A percentile compares a stretch with the other conserved stretches of the same genome.
Conservation (phyloP, 2,797 vertebrate genomes). For the Craterocephalus amniculus region DNA sequence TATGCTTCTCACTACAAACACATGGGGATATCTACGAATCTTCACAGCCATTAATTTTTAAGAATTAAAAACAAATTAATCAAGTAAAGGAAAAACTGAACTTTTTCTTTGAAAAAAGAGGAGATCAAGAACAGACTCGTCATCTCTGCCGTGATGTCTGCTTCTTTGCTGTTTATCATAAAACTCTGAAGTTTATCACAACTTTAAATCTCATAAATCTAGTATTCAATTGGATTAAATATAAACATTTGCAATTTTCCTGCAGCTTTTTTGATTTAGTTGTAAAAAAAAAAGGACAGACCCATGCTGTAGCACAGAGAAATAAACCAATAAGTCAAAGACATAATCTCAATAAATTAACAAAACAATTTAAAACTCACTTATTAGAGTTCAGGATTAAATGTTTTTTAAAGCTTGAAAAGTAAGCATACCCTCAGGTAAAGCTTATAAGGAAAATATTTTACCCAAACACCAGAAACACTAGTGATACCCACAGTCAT, state of each 20-base stretch:
- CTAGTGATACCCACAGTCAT: neutral
- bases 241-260: too few relatives aligned
- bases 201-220: neutral
- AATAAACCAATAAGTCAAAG: too few relatives aligned
- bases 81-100: too few relatives aligned
- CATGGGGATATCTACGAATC: neutral
- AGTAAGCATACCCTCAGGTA: neutral
- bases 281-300: too few relatives aligned
- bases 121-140: neutral
- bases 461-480: neutral
- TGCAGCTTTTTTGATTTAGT: too few relatives aligned
- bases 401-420: neutral
- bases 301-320: too few relatives aligned
- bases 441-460: neutral
- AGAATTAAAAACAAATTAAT: neutral
- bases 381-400: too few relatives aligned
- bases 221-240: too few relatives aligned
- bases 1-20: neutral
- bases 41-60: neutral
- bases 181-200: neutral
- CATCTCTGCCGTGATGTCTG: neutral
- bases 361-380: too few relatives aligned
- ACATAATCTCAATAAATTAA: neutral
- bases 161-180: neutral
- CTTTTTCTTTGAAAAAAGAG: neutral